Conservation (phyloP, 2,888 invertebrate species). For the Hydrotaea diabolus region DNA sequence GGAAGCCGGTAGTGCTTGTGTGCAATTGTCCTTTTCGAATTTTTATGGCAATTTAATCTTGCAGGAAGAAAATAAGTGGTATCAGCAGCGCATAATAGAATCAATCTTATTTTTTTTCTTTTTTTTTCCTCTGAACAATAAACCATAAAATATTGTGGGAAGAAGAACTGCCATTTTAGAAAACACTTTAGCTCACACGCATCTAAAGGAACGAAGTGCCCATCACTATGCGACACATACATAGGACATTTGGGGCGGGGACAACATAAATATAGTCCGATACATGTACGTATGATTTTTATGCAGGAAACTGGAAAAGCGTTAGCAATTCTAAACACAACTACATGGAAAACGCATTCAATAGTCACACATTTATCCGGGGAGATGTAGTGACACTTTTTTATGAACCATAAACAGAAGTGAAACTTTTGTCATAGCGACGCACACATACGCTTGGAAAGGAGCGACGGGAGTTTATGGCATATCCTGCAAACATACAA, state of each 20-base stretch:
- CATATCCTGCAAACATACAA: no score
- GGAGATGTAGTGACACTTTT: constrained; percentile 1
- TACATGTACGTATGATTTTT: neutral
- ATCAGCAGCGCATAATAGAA: constrained; percentile 54
- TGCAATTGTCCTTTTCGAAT: constrained; percentile 5
- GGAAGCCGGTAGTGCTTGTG: no score
- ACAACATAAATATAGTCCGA: no score
- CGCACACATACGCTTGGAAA: constrained; percentile 13
- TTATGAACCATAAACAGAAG: constrained; percentile 55
- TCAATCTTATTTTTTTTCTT: constrained; percentile 49
- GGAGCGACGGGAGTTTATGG: constrained; percentile 21
- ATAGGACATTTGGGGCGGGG: neutral
- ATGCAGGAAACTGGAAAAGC: constrained; percentile 6
- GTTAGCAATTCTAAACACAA: constrained; percentile 26
- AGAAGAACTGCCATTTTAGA: neutral
- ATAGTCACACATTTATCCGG: constrained; percentile 1
- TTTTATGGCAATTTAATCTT: constrained; percentile 61
- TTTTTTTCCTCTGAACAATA: constrained; percentile 44
- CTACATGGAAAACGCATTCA: constrained; percentile 40
- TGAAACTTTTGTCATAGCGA: constrained; percentile 3
- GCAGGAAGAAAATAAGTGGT: constrained; percentile 55
- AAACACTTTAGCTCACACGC: constrained; percentile 7
- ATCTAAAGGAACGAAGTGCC: neutral
- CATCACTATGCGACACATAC: constrained; percentile 2
- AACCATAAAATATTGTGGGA: constrained; percentile 51